Conservation (phyloP, 2,797 vertebrate genomes). For the Knipowitschia caucasica region DNA sequence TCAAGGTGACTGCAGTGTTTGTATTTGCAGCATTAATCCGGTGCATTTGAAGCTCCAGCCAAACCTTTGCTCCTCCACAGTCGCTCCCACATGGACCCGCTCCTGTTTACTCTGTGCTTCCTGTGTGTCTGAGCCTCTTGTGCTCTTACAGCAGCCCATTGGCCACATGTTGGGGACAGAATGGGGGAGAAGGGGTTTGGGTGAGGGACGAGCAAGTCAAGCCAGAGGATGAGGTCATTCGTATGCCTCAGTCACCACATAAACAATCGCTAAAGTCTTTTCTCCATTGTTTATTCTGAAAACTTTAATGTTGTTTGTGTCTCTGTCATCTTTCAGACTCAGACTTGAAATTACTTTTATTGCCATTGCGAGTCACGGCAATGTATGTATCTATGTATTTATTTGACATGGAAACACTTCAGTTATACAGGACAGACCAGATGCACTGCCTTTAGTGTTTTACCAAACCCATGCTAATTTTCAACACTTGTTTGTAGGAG, state of each 20-base stretch:
- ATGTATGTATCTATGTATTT: too few species aligned
- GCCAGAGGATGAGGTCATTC: slow-evolving; percentile 73
- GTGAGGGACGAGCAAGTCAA: slow-evolving; percentile 35
- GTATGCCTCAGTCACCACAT: slow-evolving; percentile 53
- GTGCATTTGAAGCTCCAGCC: slow-evolving; percentile 21
- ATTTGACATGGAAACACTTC: too few species aligned
- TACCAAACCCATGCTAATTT: too few species aligned
- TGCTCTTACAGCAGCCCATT: slow-evolving; percentile 73
- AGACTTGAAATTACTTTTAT: too few species aligned
- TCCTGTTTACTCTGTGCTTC: slow-evolving; percentile 76
- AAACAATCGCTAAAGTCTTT: slow-evolving; percentile 70
- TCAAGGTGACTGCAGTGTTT: neutral
- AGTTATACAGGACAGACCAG: too few species aligned
- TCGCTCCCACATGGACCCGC: slow-evolving; percentile 21
- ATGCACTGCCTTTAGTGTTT: too few species aligned
- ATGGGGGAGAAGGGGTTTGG: slow-evolving; percentile 40
- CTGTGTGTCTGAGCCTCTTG: slow-evolving; percentile 68
- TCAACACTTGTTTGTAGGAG: too few species aligned
- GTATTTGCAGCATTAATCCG: neutral
- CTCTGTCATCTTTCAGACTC: too few species aligned
- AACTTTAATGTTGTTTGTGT: neutral
- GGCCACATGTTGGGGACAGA: slow-evolving; percentile 42
- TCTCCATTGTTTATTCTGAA: slow-evolving; percentile 37
- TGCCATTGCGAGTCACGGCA: too few species aligned
- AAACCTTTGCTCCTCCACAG: slow-evolving; percentile 33